Conservation (phyloP, 2,888 invertebrate species). For the Doris montereyensis region DNA sequence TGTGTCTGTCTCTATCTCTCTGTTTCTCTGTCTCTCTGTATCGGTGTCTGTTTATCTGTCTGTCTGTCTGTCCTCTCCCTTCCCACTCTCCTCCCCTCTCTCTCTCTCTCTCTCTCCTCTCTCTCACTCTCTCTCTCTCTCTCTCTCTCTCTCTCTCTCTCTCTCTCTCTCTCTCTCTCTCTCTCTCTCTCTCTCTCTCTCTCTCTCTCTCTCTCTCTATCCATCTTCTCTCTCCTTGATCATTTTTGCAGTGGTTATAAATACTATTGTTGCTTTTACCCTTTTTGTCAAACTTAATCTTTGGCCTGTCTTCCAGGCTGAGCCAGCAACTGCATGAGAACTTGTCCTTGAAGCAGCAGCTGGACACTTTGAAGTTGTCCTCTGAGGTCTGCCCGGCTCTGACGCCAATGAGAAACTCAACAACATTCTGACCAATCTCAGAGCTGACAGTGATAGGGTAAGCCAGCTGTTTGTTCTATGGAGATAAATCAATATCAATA, state of each 20-base stretch:
- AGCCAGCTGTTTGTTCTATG: too few relatives aligned
- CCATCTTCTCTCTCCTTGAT: too few relatives aligned
- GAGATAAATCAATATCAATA: too few relatives aligned
- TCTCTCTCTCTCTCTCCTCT: neutral
- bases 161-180: too few relatives aligned
- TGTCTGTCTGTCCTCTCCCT: neutral
- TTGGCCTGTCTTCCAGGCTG: slow-evolving; percentile 49
- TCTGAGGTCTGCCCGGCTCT: slow-evolving; percentile 51
- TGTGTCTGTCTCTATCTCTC: neutral
- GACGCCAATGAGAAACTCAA: slow-evolving; percentile 60
- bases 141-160: neutral
- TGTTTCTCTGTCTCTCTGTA: neutral
- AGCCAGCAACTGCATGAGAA: slow-evolving; percentile 61
- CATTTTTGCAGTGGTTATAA: neutral
- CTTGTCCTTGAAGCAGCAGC: slow-evolving; percentile 60
- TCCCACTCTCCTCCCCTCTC: neutral
- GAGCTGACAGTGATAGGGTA: slow-evolving; percentile 66
- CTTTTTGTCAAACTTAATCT: too few relatives aligned
- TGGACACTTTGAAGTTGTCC: slow-evolving; percentile 56
- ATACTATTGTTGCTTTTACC: neutral
- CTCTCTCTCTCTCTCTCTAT: neutral
- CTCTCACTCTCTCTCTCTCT: neutral
- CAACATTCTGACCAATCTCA: slow-evolving; percentile 57
- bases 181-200: neutral
- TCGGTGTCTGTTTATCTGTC: neutral